Conservation (phyloP, 2,888 invertebrate genomes). For the Erebia palarica region DNA sequence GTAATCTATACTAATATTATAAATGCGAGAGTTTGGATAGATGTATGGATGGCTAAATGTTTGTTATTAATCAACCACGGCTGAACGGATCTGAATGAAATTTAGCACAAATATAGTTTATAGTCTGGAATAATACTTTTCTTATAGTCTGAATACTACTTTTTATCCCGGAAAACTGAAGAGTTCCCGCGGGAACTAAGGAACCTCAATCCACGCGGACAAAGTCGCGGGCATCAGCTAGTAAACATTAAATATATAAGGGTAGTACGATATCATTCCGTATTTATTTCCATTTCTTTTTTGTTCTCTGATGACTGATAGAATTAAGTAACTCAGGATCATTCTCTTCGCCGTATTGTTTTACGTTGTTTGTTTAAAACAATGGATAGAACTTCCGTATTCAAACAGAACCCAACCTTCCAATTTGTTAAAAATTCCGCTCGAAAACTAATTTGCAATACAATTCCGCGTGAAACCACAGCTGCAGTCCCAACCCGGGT, state of each 20-base stretch:
- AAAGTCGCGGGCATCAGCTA: too few species aligned
- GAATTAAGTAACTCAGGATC: not conserved
- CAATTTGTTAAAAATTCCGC: constrained; percentile 33
- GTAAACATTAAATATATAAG: not conserved
- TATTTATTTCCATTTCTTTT: not conserved
- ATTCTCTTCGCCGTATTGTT: constrained; percentile 6
- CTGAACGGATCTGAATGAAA: too few species aligned
- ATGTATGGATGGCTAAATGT: too few species aligned
- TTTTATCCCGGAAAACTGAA: too few species aligned
- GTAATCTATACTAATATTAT: too few species aligned
- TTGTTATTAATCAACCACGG: too few species aligned
- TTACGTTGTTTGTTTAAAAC: constrained; percentile 6
- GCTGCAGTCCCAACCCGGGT: constrained; percentile 57
- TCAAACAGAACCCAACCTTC: constrained; percentile 16
- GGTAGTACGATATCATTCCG: not conserved
- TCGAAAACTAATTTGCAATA: constrained; percentile 65
- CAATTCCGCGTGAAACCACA: constrained; percentile 56
- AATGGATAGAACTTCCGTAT: constrained; percentile 10
- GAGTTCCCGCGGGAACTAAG: too few species aligned
- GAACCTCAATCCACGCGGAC: too few species aligned
- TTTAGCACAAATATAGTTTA: too few species aligned
- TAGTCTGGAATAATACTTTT: too few species aligned
- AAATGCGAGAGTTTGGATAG: too few species aligned
- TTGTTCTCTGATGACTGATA: not conserved
- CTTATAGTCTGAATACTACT: too few species aligned